These are phyloP conservation scores for Aix galericulata DNA, from an alignment of 2,113 vertebrate species.

Conservation along the genomic window DNA sequence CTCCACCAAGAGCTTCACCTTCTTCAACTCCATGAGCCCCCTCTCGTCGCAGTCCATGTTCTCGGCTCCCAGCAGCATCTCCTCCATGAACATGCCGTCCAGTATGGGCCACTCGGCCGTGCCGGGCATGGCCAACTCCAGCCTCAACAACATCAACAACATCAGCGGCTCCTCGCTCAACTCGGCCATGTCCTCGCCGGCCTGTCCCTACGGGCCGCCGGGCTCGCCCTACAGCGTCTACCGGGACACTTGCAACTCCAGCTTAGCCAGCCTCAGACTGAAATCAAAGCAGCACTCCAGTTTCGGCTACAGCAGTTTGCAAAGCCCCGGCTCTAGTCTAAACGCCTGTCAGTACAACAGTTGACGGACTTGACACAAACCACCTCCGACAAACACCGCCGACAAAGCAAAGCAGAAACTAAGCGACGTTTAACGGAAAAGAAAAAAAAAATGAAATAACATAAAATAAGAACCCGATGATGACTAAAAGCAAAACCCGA, in stretches of 20 bases:
- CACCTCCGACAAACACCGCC: slow-evolving; percentile 47
- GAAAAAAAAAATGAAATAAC: neutral
- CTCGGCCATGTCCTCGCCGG: slow-evolving; percentile 92
- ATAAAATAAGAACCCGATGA: neutral
- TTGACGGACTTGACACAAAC: slow-evolving; percentile 81
- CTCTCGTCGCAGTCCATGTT: slow-evolving; percentile 97
- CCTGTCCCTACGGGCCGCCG: slow-evolving; percentile 94
- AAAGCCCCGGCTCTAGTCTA: slow-evolving; percentile 91
- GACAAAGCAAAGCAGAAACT: slow-evolving; percentile 50
- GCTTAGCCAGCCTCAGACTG: slow-evolving; percentile 94
- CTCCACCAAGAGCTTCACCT: slow-evolving; percentile 97
- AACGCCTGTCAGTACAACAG: slow-evolving; percentile 99
- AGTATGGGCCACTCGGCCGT: slow-evolving; percentile 93
- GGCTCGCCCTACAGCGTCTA: slow-evolving; percentile 97
- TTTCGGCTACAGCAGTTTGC: slow-evolving; percentile 96
- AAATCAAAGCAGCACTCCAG: slow-evolving; percentile 98
- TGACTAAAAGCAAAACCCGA: slow-evolving; percentile 21
- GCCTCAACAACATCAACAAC: slow-evolving; percentile 97
- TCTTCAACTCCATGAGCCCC: slow-evolving; percentile 99
- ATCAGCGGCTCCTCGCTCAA: slow-evolving; percentile 92
- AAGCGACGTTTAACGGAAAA: slow-evolving; percentile 58
- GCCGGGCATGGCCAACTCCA: slow-evolving; percentile 89
- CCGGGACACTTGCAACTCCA: slow-evolving; percentile 98
- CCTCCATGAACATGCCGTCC: slow-evolving; percentile 97
- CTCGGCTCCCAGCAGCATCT: slow-evolving; percentile 94